phyloP scores from a whole-genome alignment of 2,797 vertebrate genomes.

The Hemibagrus guttatus region DNA sequence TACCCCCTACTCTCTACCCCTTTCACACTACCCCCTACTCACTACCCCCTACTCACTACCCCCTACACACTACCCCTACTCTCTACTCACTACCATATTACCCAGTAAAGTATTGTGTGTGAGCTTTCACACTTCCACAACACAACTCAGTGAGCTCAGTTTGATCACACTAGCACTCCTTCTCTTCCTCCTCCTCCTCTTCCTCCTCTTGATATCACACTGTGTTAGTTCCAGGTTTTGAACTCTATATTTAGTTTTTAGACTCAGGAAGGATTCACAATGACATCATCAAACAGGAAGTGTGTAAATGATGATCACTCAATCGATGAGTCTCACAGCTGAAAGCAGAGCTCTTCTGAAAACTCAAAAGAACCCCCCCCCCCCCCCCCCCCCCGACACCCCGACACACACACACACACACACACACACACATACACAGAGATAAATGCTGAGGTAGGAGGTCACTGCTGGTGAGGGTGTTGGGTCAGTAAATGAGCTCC shows the following conservation, averaged over 20 bases:
- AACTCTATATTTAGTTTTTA: not conserved
- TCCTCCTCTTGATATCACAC: not conserved
- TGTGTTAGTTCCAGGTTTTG: not conserved
- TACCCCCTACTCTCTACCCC: not conserved
- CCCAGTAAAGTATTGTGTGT: not conserved
- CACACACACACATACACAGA: not conserved
- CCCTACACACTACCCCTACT: not conserved
- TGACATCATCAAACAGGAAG: conserved; percentile 11
- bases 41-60: not conserved
- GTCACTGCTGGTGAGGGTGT: not conserved
- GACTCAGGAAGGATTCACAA: not conserved
- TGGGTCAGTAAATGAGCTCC: conserved; percentile 3
- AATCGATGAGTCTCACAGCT: no score
- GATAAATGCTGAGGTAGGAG: not conserved
- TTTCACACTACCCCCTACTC: not conserved
- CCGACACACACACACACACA: not conserved
- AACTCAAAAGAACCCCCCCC: not conserved
- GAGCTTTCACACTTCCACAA: not conserved
- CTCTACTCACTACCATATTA: not conserved
- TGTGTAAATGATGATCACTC: not conserved
- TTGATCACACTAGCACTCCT: not conserved
- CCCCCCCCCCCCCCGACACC: no score
- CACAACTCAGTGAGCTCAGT: not conserved
- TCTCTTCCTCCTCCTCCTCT: no score
- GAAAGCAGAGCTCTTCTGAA: not conserved